Conservation (phyloP, 2,888 invertebrate genomes). For the Sarcophaga carnaria region DNA sequence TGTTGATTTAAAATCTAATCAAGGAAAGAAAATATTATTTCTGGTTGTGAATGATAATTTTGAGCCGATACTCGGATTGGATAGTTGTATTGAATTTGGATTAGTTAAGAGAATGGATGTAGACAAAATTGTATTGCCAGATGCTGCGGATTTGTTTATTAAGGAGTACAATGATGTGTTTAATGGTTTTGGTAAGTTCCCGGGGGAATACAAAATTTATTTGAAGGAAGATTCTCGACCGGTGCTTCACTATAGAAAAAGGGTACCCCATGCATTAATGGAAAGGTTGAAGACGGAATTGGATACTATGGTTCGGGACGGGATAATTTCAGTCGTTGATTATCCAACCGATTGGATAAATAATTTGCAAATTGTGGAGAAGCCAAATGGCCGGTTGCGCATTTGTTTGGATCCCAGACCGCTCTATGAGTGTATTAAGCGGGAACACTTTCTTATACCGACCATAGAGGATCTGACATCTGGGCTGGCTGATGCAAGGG, state of each 20-base stretch:
- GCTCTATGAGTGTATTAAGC: constrained; percentile 9
- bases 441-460: too few species aligned
- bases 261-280: too few species aligned
- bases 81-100: background rate
- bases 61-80: constrained; percentile 10
- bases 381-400: constrained; percentile 40
- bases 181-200: too few species aligned
- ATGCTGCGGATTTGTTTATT: background rate
- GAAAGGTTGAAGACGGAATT: too few species aligned
- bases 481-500: too few species aligned
- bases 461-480: too few species aligned
- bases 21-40: background rate
- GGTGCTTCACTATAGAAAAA: too few species aligned
- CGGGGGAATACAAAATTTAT: too few species aligned
- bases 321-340: constrained; percentile 48
- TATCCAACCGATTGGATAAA: constrained; percentile 64
- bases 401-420: constrained; percentile 58
- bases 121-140: too few species aligned
- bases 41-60: background rate
- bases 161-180: background rate
- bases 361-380: constrained; percentile 60
- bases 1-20: background rate
- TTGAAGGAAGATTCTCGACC: too few species aligned
- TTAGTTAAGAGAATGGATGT: too few species aligned
- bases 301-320: background rate